Evolutionary conservation across 2,888 invertebrate genomes (phyloP), one percentile per base, ranked within the genome.

Genomic region (Cheilosia vernalis): DNA sequence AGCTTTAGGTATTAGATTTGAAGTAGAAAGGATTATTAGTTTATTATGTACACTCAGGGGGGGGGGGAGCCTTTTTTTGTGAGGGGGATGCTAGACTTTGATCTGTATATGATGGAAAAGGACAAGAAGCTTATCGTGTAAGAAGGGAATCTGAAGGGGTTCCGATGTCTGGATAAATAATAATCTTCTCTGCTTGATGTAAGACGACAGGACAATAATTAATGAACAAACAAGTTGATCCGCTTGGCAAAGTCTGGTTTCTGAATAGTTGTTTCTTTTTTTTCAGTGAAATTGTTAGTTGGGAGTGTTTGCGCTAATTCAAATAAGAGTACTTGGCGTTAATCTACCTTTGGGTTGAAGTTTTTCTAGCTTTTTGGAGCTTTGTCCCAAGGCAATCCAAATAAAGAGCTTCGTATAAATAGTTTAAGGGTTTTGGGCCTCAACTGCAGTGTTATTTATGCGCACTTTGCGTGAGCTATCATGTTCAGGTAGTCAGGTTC

Each of bases 1-100:
- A 24, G 53, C 61, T 60, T 69, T 21, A 19, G 61, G 53, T 24
- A 72, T 72, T 61, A 61, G 37, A 40, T 47, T 51, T 30, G 17
- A 55, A 69, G 69, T 37, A 37, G 44, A 47, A 69, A 37, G 60
- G 77, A 77, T 77, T 77, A 77, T 77, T 67, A 77, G 77, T 67
- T 67, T 27, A 69, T 77, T 53, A 67, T 44, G 60, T 67, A 37
- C 17, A 60, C 17, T 33, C 17, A 15, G 42, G n/a, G 24, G 64
- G 37, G 19, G 15, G 19, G 47, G 1, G 21, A 21, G 0, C 27
- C 15, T 47, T 47, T 17, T 37, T 37, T 33, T 30, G 42, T 6
- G 0, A 2, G 27, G 15, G 44, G n/a, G 30, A 47, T 6, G 19
- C 27, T 40, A 19, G 49, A 47, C 47, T 64, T 74, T 74, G 56